These are phyloP conservation scores for Drosophila quadrilineata DNA, from an alignment of 1,140 invertebrate species.

Conservation along the genomic window DNA sequence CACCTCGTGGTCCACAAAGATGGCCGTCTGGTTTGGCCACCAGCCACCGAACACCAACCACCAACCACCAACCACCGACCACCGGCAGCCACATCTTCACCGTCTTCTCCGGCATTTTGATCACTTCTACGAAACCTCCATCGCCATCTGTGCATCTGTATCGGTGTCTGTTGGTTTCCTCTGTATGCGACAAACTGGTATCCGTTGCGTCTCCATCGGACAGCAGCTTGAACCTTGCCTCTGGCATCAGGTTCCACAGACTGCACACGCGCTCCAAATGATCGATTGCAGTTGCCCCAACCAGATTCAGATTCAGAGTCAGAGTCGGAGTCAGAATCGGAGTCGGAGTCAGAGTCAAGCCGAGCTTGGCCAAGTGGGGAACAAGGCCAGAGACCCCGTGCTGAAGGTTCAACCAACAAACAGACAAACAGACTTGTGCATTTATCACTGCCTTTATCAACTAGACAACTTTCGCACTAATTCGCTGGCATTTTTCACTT, in stretches of 20 bases:
- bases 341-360: not conserved
- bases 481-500: constrained; percentile 50
- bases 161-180: not conserved
- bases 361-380: not conserved
- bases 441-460: constrained; percentile 66
- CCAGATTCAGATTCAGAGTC: too few species aligned
- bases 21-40: too few species aligned
- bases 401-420: constrained; percentile 15
- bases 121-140: constrained; percentile 33
- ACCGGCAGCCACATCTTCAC: too few species aligned
- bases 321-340: not conserved
- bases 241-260: constrained; percentile 69
- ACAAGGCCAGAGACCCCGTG: not conserved
- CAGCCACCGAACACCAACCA: not conserved
- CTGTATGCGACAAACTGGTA: constrained; percentile 35
- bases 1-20: constrained; percentile 63
- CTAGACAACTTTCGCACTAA: constrained; percentile 62
- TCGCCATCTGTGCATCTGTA: too few species aligned
- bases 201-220: constrained; percentile 23
- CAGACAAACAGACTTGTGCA: too few species aligned
- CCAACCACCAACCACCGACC: constrained; percentile 5
- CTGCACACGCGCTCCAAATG: constrained; percentile 66
- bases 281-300: constrained; percentile 62
- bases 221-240: constrained; percentile 48
- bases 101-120: constrained; percentile 37